Evolutionary conservation across 2,888 invertebrate species (phyloP).

Genomic region (Labia minor): DNA sequence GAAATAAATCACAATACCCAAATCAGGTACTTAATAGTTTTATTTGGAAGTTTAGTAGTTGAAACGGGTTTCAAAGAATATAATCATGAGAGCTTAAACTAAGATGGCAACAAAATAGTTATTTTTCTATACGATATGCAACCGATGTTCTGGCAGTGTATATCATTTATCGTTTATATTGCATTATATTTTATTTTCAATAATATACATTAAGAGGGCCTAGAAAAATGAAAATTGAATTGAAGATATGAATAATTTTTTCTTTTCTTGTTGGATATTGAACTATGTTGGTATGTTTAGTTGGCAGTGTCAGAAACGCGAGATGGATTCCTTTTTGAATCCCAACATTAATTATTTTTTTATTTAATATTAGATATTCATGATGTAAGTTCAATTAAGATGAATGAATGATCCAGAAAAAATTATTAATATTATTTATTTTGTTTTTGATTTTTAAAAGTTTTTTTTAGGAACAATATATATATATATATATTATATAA

Average conservation of each 20-base stretch:
- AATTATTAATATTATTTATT: no score
- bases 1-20: neutral
- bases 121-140: neutral
- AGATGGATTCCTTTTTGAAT: neutral
- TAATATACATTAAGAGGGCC: neutral
- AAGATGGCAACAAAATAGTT: slow-evolving; percentile 4
- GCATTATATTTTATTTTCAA: neutral
- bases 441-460: no score
- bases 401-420: no score
- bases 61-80: no score
- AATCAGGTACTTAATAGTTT: neutral
- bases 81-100: neutral
- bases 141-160: neutral
- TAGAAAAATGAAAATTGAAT: no score
- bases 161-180: neutral
- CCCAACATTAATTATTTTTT: neutral
- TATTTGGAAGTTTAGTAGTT: neutral
- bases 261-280: neutral
- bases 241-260: no score
- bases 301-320: neutral
- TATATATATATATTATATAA: no score
- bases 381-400: neutral
- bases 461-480: no score
- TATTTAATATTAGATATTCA: no score
- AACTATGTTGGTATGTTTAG: neutral